phyloP scores from a whole-genome alignment of 2,888 invertebrate genomes.

The Pyrrhosoma nymphula region DNA sequence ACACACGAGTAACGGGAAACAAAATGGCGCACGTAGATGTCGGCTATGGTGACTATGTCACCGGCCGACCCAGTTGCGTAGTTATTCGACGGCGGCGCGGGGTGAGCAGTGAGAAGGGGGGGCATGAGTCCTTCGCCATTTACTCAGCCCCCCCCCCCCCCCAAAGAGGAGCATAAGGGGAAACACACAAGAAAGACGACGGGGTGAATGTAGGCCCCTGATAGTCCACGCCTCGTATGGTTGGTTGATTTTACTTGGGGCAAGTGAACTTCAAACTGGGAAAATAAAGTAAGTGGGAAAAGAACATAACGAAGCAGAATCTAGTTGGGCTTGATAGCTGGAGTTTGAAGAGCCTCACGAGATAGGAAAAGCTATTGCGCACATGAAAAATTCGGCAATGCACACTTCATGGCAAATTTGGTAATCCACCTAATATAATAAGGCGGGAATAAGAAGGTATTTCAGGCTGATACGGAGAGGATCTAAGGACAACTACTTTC shows the following conservation, averaged over 20 bases:
- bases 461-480: too few species aligned
- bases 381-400: not conserved
- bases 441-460: too few species aligned
- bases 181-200: not conserved
- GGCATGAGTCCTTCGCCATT: conserved; percentile 7
- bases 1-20: conserved; percentile 11
- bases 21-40: conserved; percentile 53
- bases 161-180: conserved; percentile 1
- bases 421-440: too few species aligned
- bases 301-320: not conserved
- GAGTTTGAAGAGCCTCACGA: not conserved
- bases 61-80: conserved; percentile 53
- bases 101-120: not conserved
- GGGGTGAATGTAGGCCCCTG: conserved; percentile 20
- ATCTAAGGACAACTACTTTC: too few species aligned
- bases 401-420: not conserved
- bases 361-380: not conserved
- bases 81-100: not conserved
- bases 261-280: not conserved
- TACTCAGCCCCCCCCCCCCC: not conserved
- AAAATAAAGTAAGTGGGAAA: too few species aligned
- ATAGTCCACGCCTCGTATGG: not conserved
- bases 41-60: not conserved
- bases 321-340: not conserved
- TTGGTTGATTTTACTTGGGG: not conserved